Evolutionary conservation across 1,140 invertebrate species (phyloP).

Genomic region (Manduca sexta): DNA sequence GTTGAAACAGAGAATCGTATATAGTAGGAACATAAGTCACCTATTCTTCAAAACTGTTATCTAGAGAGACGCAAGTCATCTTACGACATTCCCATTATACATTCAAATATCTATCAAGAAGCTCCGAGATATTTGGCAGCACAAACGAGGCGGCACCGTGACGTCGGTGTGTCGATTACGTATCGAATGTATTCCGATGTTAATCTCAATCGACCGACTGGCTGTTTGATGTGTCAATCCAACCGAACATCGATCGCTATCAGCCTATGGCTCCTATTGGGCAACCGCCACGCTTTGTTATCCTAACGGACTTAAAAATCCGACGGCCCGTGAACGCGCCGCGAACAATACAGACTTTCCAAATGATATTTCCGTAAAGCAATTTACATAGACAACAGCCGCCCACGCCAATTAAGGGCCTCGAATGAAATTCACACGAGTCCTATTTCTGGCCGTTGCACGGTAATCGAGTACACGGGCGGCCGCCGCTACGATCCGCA

Average conservation of each 20-base stretch:
- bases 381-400: conserved; percentile 15
- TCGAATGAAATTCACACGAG: conserved; percentile 21
- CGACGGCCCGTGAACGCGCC: conserved; percentile 29
- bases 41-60: too few relatives aligned
- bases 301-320: conserved; percentile 50
- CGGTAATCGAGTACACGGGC: conserved; percentile 20
- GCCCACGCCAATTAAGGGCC: conserved; percentile 17
- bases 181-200: conserved; percentile 43
- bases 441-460: conserved; percentile 6
- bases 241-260: conserved; percentile 40
- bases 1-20: too few relatives aligned
- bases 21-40: too few relatives aligned
- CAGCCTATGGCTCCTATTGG: conserved; percentile 57
- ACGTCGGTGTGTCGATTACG: conserved; percentile 52
- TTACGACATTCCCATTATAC: not conserved
- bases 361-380: conserved; percentile 21
- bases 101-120: conserved; percentile 10
- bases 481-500: conserved; percentile 24
- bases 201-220: conserved; percentile 45
- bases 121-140: conserved; percentile 26
- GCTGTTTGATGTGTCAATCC: conserved; percentile 67
- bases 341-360: conserved; percentile 27
- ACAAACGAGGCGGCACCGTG: conserved; percentile 37
- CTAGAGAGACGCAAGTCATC: too few relatives aligned
- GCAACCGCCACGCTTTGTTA: conserved; percentile 62